These are phyloP conservation scores for Prinia subflava DNA, from an alignment of 2,113 vertebrate species.

Conservation along the genomic window DNA sequence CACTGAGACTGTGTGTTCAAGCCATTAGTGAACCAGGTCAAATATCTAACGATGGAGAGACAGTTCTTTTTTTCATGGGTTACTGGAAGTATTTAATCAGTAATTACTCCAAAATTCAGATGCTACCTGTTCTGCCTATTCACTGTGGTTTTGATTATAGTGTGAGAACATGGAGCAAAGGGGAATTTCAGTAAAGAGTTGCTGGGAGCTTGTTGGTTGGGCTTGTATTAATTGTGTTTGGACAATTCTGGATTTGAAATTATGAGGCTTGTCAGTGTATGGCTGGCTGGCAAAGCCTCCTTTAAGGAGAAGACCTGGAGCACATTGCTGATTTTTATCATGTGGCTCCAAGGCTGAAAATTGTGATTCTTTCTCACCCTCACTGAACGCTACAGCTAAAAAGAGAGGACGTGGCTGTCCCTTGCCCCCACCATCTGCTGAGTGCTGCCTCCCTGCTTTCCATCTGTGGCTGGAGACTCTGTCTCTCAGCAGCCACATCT, in stretches of 20 bases:
- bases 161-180: background rate
- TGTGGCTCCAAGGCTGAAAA: background rate
- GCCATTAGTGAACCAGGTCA: background rate
- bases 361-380: background rate
- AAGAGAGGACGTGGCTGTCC: background rate
- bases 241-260: background rate
- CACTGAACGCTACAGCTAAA: background rate
- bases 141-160: background rate
- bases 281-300: background rate
- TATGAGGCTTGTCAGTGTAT: background rate
- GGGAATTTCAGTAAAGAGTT: background rate
- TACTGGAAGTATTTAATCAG: background rate
- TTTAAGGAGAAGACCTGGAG: background rate
- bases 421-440: conserved; percentile 39
- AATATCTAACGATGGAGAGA: background rate
- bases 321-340: background rate
- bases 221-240: background rate
- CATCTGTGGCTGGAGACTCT: conserved; percentile 1
- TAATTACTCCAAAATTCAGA: background rate
- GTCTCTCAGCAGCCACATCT: background rate
- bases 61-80: background rate
- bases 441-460: background rate
- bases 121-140: background rate
- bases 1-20: background rate
- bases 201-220: background rate